Conservation (phyloP, 2,113 vertebrate species). For the Mastomys natalensis region DNA sequence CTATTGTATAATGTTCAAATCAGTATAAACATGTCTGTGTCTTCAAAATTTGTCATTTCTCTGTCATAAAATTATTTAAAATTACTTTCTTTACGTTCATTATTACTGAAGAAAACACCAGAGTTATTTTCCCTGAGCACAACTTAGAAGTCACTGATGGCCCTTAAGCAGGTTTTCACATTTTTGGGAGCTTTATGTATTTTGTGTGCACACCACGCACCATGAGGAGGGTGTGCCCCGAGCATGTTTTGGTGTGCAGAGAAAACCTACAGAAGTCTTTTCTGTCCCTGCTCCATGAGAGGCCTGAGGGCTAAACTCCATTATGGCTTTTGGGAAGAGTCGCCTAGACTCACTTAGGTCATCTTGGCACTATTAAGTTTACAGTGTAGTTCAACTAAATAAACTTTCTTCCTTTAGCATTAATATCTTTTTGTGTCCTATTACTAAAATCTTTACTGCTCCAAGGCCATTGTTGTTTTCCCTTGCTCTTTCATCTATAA, state of each 20-base stretch:
- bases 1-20: not conserved
- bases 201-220: not conserved
- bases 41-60: not conserved
- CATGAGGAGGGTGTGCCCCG: not conserved
- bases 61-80: not conserved
- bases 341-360: not conserved
- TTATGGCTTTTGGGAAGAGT: too few species aligned
- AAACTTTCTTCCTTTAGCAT: not conserved
- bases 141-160: not conserved
- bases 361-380: not conserved
- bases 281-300: not conserved
- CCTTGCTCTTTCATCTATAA: slow-evolving; percentile 27
- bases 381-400: not conserved
- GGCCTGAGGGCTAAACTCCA: not conserved
- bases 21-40: not conserved
- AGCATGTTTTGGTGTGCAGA: not conserved
- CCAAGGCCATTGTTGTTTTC: slow-evolving; percentile 15
- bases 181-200: too few species aligned
- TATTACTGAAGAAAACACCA: not conserved
- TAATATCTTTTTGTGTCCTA: not conserved
- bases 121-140: not conserved
- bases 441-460: not conserved
- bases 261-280: too few species aligned
- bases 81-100: not conserved
- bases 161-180: not conserved